Conservation (phyloP, 2,113 vertebrate species). For the Daphoenositta chrysoptera region DNA sequence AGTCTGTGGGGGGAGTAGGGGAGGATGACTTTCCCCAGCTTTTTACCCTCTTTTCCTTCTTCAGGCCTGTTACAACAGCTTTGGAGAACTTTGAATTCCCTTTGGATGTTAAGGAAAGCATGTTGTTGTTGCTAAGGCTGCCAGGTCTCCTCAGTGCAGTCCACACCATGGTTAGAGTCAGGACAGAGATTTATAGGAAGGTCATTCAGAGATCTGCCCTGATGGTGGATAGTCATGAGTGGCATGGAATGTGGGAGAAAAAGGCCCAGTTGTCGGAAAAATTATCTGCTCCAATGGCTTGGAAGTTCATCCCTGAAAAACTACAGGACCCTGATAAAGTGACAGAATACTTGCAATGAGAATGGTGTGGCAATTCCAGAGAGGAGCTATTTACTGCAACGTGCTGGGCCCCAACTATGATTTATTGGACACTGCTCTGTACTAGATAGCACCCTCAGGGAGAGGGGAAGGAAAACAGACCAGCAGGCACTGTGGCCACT, state of each 20-base stretch:
- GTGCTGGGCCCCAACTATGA: too few relatives aligned
- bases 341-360: not conserved
- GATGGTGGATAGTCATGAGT: not conserved
- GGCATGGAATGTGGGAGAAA: not conserved
- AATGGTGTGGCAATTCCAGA: not conserved
- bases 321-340: not conserved
- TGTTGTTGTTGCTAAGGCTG: not conserved
- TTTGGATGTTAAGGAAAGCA: not conserved
- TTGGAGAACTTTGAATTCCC: not conserved
- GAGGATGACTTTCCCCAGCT: too few relatives aligned
- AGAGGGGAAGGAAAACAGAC: not conserved
- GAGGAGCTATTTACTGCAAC: too few relatives aligned
- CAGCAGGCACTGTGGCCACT: not conserved
- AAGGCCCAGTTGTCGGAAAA: not conserved
- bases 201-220: not conserved
- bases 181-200: not conserved
- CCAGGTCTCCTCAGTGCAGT: not conserved
- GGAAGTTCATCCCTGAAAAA: not conserved
- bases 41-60: not conserved
- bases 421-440: not conserved
- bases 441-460: not conserved
- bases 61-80: not conserved
- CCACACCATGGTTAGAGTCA: not conserved
- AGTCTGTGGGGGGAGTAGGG: not conserved
- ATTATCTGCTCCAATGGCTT: not conserved